Conservation (phyloP, 2,888 invertebrate genomes). For the Nomada hirtipes region DNA sequence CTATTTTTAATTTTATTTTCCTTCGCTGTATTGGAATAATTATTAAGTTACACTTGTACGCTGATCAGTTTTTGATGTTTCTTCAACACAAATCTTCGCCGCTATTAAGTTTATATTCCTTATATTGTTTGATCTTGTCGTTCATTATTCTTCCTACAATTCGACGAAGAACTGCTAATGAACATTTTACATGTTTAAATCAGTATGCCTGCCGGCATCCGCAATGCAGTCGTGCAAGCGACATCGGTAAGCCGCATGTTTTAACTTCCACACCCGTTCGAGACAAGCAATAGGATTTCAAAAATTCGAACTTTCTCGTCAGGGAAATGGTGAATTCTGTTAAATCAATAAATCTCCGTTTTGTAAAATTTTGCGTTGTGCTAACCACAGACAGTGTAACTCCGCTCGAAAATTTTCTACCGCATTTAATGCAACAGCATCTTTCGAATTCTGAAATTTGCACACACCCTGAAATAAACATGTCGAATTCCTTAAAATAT, state of each 20-base stretch:
- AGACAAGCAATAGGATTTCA: conserved; percentile 18
- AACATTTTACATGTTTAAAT: conserved; percentile 19
- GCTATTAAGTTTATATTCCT: neutral
- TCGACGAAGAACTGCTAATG: neutral
- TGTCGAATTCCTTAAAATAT: neutral
- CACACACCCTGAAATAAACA: neutral
- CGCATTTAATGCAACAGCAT: too few relatives aligned
- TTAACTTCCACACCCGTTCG: conserved; percentile 1
- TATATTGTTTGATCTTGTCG: neutral
- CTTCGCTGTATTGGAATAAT: neutral
- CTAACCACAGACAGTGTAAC: neutral
- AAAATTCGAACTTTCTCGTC: conserved; percentile 21
- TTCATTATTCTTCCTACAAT: neutral
- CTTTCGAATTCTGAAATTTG: conserved; percentile 2
- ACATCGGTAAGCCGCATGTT: conserved; percentile 16
- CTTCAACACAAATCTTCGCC: too few relatives aligned
- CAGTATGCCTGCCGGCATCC: conserved; percentile 35
- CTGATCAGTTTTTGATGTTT: too few relatives aligned
- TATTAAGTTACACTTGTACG: too few relatives aligned
- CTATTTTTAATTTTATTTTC: neutral
- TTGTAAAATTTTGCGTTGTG: conserved; percentile 8
- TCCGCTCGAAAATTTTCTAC: neutral
- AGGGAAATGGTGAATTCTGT: neutral
- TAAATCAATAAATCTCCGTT: neutral
- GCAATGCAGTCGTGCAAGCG: conserved; percentile 44